Conservation (phyloP, 2,113 vertebrate genomes). For the Shinisaurus crocodilurus region DNA sequence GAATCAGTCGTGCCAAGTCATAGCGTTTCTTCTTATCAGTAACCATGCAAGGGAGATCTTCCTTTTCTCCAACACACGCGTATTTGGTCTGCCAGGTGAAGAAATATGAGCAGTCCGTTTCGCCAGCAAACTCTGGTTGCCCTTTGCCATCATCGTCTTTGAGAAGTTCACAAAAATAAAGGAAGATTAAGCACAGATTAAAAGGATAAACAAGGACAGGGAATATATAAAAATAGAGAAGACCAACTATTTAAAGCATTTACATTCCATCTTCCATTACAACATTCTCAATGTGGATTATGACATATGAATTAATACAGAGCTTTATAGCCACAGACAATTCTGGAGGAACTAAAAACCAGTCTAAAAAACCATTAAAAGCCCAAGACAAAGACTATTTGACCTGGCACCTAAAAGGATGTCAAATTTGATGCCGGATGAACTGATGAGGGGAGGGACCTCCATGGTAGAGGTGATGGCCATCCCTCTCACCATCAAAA, state of each 20-base stretch:
- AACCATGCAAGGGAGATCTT: constrained; percentile 87
- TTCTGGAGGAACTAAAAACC: neutral
- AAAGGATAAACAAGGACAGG: neutral
- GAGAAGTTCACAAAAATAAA: neutral
- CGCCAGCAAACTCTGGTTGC: constrained; percentile 84
- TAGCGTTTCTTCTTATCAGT: constrained; percentile 82
- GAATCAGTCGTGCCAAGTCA: constrained; percentile 87
- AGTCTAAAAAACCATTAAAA: neutral
- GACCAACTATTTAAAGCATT: neutral
- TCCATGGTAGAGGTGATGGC: neutral
- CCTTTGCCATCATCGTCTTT: constrained; percentile 80
- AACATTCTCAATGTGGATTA: neutral
- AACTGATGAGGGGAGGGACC: neutral
- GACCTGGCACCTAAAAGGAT: neutral
- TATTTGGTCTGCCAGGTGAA: constrained; percentile 92
- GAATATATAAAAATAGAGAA: neutral
- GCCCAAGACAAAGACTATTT: neutral
- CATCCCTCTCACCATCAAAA: neutral
- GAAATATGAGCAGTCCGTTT: constrained; percentile 95
- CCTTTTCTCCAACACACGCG: constrained; percentile 89
- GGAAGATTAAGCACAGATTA: neutral
- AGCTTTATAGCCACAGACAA: neutral
- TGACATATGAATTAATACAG: neutral
- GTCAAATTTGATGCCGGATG: neutral
- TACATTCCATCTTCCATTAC: neutral